These are phyloP conservation scores for Gryllus bimaculatus DNA, from an alignment of 1,140 invertebrate species.

Conservation along the genomic window DNA sequence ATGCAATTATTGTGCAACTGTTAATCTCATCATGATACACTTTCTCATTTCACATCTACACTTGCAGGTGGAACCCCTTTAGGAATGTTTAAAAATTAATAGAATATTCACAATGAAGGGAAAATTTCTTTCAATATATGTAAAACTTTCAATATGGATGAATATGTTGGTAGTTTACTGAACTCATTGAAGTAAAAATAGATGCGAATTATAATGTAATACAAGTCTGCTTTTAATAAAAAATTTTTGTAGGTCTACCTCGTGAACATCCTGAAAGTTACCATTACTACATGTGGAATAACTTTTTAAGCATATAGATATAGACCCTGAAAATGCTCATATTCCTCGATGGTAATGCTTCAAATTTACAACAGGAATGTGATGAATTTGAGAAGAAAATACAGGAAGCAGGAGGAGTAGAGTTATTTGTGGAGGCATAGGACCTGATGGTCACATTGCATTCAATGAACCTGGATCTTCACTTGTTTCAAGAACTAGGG, in stretches of 20 bases:
- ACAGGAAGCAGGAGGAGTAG: constrained; percentile 79
- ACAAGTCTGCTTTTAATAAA: constrained; percentile 9
- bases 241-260: constrained; percentile 54
- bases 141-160: constrained; percentile 99
- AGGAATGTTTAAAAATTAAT: constrained; percentile 93
- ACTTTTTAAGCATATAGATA: constrained; percentile 98
- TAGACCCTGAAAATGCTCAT: constrained; percentile 85
- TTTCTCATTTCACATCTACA: background rate
- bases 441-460: constrained; percentile 98
- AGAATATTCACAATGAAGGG: constrained; percentile 78
- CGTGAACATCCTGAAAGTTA: constrained; percentile 95
- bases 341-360: constrained; percentile 93
- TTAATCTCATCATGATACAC: background rate
- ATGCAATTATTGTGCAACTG: background rate
- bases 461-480: constrained; percentile 98
- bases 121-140: constrained; percentile 95
- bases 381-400: constrained; percentile 81
- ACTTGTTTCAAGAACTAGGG: constrained; percentile 83
- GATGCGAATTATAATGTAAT: background rate
- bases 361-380: constrained; percentile 81
- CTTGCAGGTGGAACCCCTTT: constrained; percentile 80
- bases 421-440: constrained; percentile 94
- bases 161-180: constrained; percentile 78
- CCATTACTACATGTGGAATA: constrained; percentile 98
- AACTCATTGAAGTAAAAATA: background rate